Percentiles rank a stretch among this genome's conserved stretches.
These are phyloP conservation scores for Coptodon bakossiorum DNA, from an alignment of 2,113 vertebrate species.

Conservation along the genomic window DNA sequence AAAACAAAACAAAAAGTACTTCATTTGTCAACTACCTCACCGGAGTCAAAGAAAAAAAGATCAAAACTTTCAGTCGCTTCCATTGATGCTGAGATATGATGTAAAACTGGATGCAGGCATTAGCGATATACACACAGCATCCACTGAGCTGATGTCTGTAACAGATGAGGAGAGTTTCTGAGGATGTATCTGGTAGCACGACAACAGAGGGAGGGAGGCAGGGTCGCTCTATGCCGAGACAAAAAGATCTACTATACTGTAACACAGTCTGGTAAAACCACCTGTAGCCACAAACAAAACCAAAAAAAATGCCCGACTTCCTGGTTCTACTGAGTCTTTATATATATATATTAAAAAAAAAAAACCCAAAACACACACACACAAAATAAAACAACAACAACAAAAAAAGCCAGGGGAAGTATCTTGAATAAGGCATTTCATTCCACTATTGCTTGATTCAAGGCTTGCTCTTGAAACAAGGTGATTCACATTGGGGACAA, in stretches of 20 bases:
- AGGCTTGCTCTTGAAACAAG: slow-evolving; percentile 2
- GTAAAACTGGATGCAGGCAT: slow-evolving; percentile 9
- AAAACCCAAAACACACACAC: not conserved
- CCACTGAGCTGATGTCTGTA: slow-evolving; percentile 8
- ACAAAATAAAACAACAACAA: not conserved
- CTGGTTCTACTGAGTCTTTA: slow-evolving; percentile 30
- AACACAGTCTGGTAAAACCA: not conserved
- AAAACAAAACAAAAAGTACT: slow-evolving; percentile 22
- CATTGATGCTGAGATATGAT: slow-evolving; percentile 70
- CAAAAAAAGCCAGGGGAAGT: not conserved
- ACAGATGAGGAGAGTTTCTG: slow-evolving; percentile 32
- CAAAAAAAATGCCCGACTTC: not conserved
- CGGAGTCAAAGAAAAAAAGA: slow-evolving; percentile 75
- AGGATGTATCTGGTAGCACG: slow-evolving; percentile 38
- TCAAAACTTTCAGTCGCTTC: slow-evolving; percentile 38
- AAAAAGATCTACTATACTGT: not conserved
- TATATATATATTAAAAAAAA: accelerated
- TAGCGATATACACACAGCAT: not conserved
- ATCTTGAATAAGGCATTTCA: slow-evolving; percentile 61
- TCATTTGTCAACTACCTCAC: slow-evolving; percentile 59
- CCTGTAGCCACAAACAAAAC: not conserved
- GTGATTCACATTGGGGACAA: not conserved
- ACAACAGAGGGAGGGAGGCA: not conserved
- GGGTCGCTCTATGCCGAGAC: not conserved
- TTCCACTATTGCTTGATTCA: slow-evolving; percentile 27